Evolutionary conservation across 2,113 vertebrate genomes (phyloP).

Genomic region (Fregata magnificens): DNA sequence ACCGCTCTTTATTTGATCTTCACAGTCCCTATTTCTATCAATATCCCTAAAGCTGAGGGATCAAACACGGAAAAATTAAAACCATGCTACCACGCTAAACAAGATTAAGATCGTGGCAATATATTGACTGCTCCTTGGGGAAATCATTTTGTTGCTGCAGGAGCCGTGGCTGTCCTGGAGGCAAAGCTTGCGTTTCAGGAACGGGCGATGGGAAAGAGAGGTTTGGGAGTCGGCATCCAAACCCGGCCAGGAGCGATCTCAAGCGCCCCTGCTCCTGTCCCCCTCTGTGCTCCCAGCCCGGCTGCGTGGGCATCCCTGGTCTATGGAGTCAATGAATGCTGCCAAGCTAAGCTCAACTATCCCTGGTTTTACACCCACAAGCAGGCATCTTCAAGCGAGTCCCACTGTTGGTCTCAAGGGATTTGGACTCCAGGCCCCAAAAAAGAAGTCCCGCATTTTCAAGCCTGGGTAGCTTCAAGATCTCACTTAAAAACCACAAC

Average conservation of each 20-base stretch:
- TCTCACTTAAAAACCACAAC: not conserved
- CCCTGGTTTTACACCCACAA: not conserved
- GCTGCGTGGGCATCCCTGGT: not conserved
- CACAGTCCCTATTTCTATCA: constrained; percentile 17
- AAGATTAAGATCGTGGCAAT: constrained; percentile 49
- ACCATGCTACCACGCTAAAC: constrained; percentile 24
- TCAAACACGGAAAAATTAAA: constrained; percentile 62
- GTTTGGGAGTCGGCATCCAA: too few species aligned
- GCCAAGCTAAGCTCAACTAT: not conserved
- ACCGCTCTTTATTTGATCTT: constrained; percentile 37
- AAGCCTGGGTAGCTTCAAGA: not conserved
- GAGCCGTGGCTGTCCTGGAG: not conserved
- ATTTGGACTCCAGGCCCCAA: not conserved
- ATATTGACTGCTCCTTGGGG: constrained; percentile 12
- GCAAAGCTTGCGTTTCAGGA: not conserved
- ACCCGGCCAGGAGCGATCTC: not conserved
- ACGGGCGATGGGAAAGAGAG: not conserved
- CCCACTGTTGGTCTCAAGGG: not conserved
- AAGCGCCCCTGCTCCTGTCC: fast-evolving
- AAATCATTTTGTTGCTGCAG: constrained; percentile 1
- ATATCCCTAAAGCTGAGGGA: constrained; percentile 3
- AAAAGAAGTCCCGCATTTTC: not conserved
- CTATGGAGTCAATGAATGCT: not conserved
- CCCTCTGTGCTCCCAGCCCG: not conserved
- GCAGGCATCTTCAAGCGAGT: not conserved